Evolutionary conservation across 1,140 invertebrate species (phyloP).

Genomic region (Spodoptera litura): DNA sequence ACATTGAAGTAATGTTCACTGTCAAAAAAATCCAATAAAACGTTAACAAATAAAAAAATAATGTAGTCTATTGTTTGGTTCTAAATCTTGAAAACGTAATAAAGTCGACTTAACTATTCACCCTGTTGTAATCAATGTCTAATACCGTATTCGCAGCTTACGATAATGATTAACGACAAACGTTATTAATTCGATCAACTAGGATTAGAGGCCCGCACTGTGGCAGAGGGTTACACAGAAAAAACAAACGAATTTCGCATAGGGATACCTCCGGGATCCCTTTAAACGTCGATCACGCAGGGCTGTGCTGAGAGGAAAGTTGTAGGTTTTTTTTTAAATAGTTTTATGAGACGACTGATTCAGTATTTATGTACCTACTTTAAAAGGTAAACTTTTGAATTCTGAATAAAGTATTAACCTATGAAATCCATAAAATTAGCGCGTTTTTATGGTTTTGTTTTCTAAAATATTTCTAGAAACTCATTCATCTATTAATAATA

Average conservation of each 20-base stretch:
- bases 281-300: slow-evolving; percentile 59
- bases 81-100: slow-evolving; percentile 77
- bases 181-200: slow-evolving; percentile 84
- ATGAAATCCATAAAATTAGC: too few relatives aligned
- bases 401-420: too few relatives aligned
- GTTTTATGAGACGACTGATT: too few relatives aligned
- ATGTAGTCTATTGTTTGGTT: slow-evolving; percentile 44
- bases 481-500: not conserved
- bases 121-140: slow-evolving; percentile 82
- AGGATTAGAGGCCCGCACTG: slow-evolving; percentile 74
- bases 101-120: slow-evolving; percentile 75
- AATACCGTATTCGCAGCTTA: slow-evolving; percentile 81
- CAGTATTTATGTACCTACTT: too few relatives aligned
- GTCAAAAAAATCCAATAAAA: not conserved
- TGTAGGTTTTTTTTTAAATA: too few relatives aligned
- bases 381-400: too few relatives aligned
- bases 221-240: slow-evolving; percentile 69
- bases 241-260: slow-evolving; percentile 82
- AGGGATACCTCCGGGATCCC: slow-evolving; percentile 68
- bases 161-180: slow-evolving; percentile 85
- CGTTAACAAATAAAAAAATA: slow-evolving; percentile 27
- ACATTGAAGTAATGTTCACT: too few relatives aligned
- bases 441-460: too few relatives aligned
- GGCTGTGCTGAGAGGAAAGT: slow-evolving; percentile 53
- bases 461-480: too few relatives aligned